Evolutionary conservation across 2,113 vertebrate species (phyloP).

Genomic region (Rhodinocichla rosea): DNA sequence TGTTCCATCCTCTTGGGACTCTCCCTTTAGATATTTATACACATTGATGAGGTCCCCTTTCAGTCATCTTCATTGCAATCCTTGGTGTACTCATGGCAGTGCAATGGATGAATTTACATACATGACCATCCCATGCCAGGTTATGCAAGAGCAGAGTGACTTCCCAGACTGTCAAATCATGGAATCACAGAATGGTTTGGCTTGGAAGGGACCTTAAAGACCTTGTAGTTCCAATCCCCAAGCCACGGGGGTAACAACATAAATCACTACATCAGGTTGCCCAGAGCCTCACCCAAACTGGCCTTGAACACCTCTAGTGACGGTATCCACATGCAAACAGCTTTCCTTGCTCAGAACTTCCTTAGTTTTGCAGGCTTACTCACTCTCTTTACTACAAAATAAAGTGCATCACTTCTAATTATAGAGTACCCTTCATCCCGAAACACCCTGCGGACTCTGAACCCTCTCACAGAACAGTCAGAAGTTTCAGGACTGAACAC

Average conservation of each 20-base stretch:
- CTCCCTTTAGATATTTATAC: background rate
- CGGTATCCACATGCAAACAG: background rate
- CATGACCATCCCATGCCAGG: background rate
- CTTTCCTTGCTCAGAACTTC: background rate
- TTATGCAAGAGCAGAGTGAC: background rate
- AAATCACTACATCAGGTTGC: background rate
- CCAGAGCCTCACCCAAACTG: background rate
- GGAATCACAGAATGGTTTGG: background rate
- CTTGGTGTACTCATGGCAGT: background rate
- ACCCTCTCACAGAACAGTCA: background rate
- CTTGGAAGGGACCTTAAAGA: background rate
- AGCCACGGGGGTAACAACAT: fast-evolving
- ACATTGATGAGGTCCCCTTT: background rate
- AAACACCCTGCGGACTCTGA: background rate
- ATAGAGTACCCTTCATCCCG: background rate
- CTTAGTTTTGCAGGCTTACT: background rate
- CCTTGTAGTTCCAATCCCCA: background rate
- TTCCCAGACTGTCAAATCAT: background rate
- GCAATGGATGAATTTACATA: background rate
- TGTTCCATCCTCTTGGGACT: background rate
- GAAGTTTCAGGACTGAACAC: background rate
- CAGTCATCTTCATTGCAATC: background rate
- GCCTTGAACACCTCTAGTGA: background rate
- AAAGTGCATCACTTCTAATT: background rate
- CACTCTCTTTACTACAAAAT: background rate